These are phyloP conservation scores for Pheosia tremula DNA, from an alignment of 2,888 invertebrate species.

Conservation along the genomic window DNA sequence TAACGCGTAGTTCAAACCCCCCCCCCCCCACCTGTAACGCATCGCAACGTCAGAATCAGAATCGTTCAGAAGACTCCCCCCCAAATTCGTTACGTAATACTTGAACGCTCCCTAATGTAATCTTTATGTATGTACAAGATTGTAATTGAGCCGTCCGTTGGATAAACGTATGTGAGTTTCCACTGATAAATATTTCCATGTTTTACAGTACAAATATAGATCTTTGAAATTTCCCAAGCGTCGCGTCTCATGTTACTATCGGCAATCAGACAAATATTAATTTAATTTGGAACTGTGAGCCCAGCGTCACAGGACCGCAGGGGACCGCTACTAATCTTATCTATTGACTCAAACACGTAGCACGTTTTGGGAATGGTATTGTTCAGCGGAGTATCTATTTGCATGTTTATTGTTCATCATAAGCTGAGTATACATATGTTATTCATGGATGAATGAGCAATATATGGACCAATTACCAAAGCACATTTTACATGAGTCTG, in stretches of 20 bases:
- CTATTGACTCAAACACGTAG: neutral
- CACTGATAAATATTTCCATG: neutral
- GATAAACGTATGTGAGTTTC: too few relatives aligned
- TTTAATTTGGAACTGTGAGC: slow-evolving; percentile 21
- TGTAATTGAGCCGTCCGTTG: too few relatives aligned
- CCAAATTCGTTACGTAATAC: too few relatives aligned
- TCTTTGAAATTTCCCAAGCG: neutral
- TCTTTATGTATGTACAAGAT: too few relatives aligned
- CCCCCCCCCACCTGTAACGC: too few relatives aligned
- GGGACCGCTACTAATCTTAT: slow-evolving; percentile 5
- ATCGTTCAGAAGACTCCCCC: too few relatives aligned
- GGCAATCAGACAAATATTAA: slow-evolving; percentile 21
- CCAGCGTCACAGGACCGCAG: neutral
- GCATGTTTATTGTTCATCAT: slow-evolving; percentile 1
- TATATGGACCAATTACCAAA: too few relatives aligned
- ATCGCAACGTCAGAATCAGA: too few relatives aligned
- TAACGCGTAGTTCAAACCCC: too few relatives aligned
- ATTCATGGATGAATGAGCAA: neutral
- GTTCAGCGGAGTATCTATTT: neutral
- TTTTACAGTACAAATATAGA: neutral
- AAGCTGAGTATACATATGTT: neutral
- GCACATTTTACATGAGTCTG: too few relatives aligned
- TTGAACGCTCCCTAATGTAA: too few relatives aligned
- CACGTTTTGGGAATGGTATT: neutral
- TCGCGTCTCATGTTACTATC: neutral